A percentile compares a stretch with the other conserved stretches of the same genome.
phyloP scores from a whole-genome alignment of 2,797 vertebrate genomes.

The Anas bernieri region DNA sequence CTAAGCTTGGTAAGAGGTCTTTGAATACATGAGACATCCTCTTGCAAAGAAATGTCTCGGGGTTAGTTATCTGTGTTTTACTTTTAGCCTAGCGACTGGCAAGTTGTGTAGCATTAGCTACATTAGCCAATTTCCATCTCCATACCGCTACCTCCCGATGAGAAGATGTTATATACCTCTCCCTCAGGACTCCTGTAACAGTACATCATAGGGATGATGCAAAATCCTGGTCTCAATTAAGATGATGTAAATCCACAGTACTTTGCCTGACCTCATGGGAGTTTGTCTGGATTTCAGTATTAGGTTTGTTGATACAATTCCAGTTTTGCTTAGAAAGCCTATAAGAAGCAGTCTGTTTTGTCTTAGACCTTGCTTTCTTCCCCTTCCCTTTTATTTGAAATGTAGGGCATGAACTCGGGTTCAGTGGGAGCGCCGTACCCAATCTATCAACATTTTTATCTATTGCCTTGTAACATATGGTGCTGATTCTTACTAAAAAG shows the following conservation, averaged over 20 bases:
- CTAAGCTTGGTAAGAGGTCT: background rate
- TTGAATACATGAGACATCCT: rapidly evolving
- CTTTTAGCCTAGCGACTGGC: background rate
- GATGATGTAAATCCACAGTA: background rate
- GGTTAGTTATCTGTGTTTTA: background rate
- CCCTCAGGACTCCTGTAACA: background rate
- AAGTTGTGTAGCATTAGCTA: background rate
- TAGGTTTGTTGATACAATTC: background rate
- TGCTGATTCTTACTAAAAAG: slow-evolving; percentile 48
- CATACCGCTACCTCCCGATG: background rate
- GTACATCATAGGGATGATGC: background rate
- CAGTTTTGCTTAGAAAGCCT: background rate
- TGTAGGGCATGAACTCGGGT: background rate
- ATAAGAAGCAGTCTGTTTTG: background rate
- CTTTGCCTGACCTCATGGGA: background rate
- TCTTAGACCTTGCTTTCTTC: background rate
- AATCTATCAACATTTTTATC: background rate
- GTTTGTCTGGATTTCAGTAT: background rate
- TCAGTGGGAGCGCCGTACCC: background rate
- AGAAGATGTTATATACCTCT: background rate
- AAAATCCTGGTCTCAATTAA: background rate
- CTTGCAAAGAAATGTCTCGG: background rate
- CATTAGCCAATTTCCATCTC: background rate
- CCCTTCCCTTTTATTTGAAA: background rate
- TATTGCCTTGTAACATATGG: background rate